These are phyloP conservation scores for Actinia equina DNA, from an alignment of 64 coral and sea anemone genomes.

Conservation along the genomic window DNA sequence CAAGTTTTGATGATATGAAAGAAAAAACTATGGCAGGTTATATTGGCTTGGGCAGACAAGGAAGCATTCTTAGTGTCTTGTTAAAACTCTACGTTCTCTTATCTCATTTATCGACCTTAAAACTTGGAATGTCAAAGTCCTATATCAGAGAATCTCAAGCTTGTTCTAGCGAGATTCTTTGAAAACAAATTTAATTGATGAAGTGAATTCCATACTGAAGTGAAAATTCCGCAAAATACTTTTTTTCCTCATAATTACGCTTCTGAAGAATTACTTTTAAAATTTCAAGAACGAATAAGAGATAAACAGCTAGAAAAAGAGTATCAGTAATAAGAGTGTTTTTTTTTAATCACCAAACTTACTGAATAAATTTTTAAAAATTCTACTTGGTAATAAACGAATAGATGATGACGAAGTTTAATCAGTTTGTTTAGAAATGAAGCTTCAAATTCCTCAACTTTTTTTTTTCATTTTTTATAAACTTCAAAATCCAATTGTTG, in stretches of 20 bases:
- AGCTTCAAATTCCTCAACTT: too few species aligned
- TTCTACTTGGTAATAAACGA: too few species aligned
- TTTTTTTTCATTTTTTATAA: too few species aligned
- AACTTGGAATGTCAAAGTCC: slow-evolving; percentile 10
- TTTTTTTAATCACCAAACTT: background rate
- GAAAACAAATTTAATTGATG: background rate
- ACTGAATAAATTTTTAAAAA: background rate
- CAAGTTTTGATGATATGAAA: background rate
- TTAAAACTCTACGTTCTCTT: background rate
- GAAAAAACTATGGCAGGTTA: background rate
- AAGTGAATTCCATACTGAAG: background rate
- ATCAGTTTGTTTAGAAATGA: too few species aligned
- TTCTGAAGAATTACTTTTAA: background rate
- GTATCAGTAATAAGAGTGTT: too few species aligned
- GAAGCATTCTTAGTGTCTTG: background rate
- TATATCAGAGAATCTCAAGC: background rate
- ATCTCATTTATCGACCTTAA: background rate
- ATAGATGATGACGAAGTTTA: too few species aligned
- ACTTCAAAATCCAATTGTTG: too few species aligned
- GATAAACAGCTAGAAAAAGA: too few species aligned
- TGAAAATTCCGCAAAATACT: background rate
- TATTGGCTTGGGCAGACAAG: background rate
- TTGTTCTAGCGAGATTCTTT: background rate
- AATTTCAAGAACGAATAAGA: background rate
- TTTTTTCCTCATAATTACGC: background rate